Evolutionary conservation across 2,888 invertebrate genomes (phyloP).

Genomic region (Punctoribates punctum): DNA sequence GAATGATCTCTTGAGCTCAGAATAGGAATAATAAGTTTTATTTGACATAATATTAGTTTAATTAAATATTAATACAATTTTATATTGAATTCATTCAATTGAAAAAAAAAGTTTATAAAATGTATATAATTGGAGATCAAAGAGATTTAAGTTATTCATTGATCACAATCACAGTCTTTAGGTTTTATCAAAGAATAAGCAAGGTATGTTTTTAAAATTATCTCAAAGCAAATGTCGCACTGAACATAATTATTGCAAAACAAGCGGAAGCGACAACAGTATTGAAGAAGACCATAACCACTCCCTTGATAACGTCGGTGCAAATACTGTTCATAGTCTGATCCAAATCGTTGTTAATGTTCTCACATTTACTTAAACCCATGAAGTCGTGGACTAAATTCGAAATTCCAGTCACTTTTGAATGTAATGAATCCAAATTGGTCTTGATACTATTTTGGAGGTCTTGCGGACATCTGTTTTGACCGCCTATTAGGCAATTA

Average conservation of each 20-base stretch:
- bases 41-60: no score
- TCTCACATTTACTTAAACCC: not conserved
- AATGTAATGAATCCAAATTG: not conserved
- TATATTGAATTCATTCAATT: no score
- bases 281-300: not conserved
- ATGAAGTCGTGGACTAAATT: not conserved
- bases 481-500: not conserved
- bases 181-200: no score
- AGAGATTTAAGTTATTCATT: no score
- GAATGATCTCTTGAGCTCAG: no score
- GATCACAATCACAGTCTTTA: no score
- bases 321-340: not conserved
- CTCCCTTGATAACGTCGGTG: not conserved
- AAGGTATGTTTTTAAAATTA: no score
- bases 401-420: not conserved
- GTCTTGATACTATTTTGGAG: not conserved
- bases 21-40: no score
- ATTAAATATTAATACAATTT: no score
- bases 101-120: no score
- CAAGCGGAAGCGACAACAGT: not conserved
- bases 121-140: no score
- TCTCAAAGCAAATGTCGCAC: slow-evolving; percentile 10
- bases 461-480: not conserved
- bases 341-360: not conserved
- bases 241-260: not conserved